Percentiles rank a stretch among this genome's conserved stretches.
These are phyloP conservation scores for Parnassius orleans DNA, from an alignment of 2,888 invertebrate genomes.

Conservation along the genomic window DNA sequence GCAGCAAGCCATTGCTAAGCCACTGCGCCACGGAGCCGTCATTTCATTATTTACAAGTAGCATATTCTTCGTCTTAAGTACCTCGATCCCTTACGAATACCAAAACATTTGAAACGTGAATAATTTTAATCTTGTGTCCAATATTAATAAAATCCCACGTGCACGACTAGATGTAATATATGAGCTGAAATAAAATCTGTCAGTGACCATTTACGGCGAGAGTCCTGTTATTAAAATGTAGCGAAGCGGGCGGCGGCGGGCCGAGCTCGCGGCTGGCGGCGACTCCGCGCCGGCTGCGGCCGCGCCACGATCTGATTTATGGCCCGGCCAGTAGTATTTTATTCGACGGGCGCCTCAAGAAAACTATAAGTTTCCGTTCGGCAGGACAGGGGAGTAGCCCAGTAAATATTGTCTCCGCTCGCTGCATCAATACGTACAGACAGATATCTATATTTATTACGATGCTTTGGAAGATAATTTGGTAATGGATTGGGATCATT, in stretches of 20 bases:
- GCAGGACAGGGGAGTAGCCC: slow-evolving; percentile 74
- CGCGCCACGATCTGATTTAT: slow-evolving; percentile 76
- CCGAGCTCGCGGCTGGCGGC: slow-evolving; percentile 41
- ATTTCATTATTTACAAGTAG: too few relatives aligned
- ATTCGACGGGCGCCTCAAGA: slow-evolving; percentile 79
- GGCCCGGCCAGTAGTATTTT: slow-evolving; percentile 76
- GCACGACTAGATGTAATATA: slow-evolving; percentile 65
- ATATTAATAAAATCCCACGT: slow-evolving; percentile 60
- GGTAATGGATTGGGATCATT: slow-evolving; percentile 74
- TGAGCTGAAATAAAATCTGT: slow-evolving; percentile 75
- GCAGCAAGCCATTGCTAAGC: too few relatives aligned
- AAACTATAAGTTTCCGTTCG: slow-evolving; percentile 81
- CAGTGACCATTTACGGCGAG: slow-evolving; percentile 72
- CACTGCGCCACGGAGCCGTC: too few relatives aligned
- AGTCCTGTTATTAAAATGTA: slow-evolving; percentile 78
- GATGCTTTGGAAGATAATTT: slow-evolving; percentile 71
- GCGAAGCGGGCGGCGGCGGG: slow-evolving; percentile 46
- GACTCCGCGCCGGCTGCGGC: slow-evolving; percentile 70
- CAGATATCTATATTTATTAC: slow-evolving; percentile 76
- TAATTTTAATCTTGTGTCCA: slow-evolving; percentile 17
- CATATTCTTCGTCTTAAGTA: too few relatives aligned
- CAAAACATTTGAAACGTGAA: not conserved
- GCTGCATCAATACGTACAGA: slow-evolving; percentile 72
- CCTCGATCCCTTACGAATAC: too few relatives aligned
- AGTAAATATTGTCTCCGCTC: slow-evolving; percentile 78